Evolutionary conservation across 1,140 invertebrate species (phyloP).

Genomic region (Goniozus legneri): DNA sequence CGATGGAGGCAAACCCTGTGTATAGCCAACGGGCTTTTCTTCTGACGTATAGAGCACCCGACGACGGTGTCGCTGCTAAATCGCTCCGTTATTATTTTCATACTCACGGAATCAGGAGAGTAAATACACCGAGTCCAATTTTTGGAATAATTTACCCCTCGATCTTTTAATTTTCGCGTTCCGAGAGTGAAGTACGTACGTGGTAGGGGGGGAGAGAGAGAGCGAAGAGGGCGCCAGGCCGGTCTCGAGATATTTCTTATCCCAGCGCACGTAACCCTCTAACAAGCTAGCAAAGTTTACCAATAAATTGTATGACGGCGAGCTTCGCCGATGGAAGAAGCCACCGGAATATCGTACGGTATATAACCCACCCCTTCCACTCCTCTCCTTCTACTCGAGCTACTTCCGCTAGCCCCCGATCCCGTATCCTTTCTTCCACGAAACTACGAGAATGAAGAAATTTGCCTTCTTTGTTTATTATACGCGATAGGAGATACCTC

Average conservation of each 20-base stretch:
- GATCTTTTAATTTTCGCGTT: too few relatives aligned
- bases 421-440: background rate
- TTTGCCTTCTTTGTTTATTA: too few relatives aligned
- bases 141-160: too few relatives aligned
- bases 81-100: too few relatives aligned
- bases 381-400: background rate
- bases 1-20: constrained; percentile 42
- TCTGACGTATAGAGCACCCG: too few relatives aligned
- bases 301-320: constrained; percentile 53
- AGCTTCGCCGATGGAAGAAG: constrained; percentile 29
- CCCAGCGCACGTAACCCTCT: constrained; percentile 52
- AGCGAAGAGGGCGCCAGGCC: background rate
- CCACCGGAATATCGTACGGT: constrained; percentile 34
- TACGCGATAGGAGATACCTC: too few relatives aligned
- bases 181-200: too few relatives aligned
- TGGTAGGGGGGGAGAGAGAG: background rate
- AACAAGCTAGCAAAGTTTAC: constrained; percentile 55
- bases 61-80: too few relatives aligned
- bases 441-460: too few relatives aligned
- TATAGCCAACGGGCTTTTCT: constrained; percentile 26
- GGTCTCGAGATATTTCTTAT: constrained; percentile 45
- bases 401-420: background rate
- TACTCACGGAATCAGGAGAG: too few relatives aligned
- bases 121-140: too few relatives aligned
- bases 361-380: background rate